Percentiles rank a stretch among this genome's conserved stretches.
phyloP scores from a whole-genome alignment of 2,888 invertebrate species.

The Alentia gelatinosa region DNA sequence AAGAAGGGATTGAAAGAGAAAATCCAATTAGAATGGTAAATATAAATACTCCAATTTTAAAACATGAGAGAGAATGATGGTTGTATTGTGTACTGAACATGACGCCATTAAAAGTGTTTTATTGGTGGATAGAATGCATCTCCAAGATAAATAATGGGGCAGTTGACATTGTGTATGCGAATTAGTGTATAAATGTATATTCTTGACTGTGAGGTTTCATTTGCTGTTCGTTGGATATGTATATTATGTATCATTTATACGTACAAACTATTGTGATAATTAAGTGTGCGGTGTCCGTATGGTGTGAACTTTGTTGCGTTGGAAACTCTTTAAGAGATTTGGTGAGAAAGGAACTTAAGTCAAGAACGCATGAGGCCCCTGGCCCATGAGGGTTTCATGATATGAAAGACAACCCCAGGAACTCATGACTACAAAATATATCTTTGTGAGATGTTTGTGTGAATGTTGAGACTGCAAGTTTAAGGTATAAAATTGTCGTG shows the following conservation, averaged over 20 bases:
- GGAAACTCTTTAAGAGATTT: neutral
- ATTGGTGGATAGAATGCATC: too few species aligned
- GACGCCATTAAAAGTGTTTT: too few species aligned
- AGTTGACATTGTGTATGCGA: neutral
- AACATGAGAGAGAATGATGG: too few species aligned
- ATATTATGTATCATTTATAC: constrained; percentile 32
- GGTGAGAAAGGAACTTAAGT: neutral
- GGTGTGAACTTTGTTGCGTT: neutral
- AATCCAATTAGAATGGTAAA: too few species aligned
- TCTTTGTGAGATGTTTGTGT: neutral
- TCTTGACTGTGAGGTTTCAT: neutral
- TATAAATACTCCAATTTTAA: too few species aligned
- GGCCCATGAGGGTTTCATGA: neutral
- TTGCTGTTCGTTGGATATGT: neutral
- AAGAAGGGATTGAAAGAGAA: too few species aligned
- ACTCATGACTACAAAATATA: neutral
- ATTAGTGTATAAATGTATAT: neutral
- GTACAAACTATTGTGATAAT: constrained; percentile 40
- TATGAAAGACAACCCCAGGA: neutral
- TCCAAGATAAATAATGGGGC: too few species aligned
- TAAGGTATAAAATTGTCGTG: too few species aligned
- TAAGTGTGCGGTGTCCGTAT: neutral
- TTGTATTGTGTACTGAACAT: too few species aligned
- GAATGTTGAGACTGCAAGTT: neutral
- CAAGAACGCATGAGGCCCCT: neutral